These are phyloP conservation scores for Heptranchias perlo DNA, from an alignment of 2,113 vertebrate species.

Conservation along the genomic window DNA sequence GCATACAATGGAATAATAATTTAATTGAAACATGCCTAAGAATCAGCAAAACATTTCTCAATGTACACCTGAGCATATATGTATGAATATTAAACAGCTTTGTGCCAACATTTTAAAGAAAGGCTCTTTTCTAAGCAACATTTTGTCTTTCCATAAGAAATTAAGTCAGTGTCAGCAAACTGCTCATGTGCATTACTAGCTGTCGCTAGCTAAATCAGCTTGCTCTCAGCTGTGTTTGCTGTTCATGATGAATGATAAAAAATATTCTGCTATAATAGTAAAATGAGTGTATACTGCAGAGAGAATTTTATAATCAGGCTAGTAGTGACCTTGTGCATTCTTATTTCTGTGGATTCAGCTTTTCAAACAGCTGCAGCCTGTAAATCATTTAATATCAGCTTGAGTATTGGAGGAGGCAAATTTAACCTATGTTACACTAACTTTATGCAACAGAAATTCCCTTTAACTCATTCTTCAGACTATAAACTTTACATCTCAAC, in stretches of 20 bases:
- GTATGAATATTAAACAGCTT: neutral
- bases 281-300: neutral
- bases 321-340: neutral
- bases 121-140: neutral
- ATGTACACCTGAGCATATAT: neutral
- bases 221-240: neutral
- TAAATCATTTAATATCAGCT: neutral
- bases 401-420: neutral
- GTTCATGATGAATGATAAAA: neutral
- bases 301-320: constrained; percentile 5
- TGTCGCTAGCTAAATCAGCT: neutral
- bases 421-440: neutral
- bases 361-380: neutral
- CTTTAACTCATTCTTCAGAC: neutral
- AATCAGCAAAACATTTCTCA: neutral
- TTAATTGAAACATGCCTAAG: neutral
- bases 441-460: neutral
- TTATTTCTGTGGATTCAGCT: constrained; percentile 2
- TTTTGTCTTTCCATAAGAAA: neutral
- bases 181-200: neutral
- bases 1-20: neutral
- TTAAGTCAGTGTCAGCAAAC: neutral
- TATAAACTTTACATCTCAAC: neutral
- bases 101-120: neutral
- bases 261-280: neutral